These are phyloP conservation scores for Creontiades dilutus DNA, from an alignment of 2,888 invertebrate genomes.

Conservation along the genomic window DNA sequence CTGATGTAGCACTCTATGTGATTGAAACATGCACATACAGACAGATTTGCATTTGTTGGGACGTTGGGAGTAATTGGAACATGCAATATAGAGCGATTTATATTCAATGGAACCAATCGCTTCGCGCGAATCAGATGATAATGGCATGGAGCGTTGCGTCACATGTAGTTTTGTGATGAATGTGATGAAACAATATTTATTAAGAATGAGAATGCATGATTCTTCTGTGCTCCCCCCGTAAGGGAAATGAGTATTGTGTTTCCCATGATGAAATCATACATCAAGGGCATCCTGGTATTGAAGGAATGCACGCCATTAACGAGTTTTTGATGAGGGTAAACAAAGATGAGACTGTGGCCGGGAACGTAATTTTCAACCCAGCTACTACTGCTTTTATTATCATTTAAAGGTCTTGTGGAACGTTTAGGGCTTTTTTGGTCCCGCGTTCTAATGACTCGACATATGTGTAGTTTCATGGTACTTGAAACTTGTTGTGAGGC, in stretches of 20 bases:
- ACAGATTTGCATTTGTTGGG: no score
- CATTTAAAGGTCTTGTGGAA: slow-evolving; percentile 32
- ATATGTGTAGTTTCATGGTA: not conserved
- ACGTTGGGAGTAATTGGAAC: no score
- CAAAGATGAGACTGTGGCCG: slow-evolving; percentile 31
- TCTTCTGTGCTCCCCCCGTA: no score
- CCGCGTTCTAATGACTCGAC: not conserved
- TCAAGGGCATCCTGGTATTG: not conserved
- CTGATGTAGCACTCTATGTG: no score
- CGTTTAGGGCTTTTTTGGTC: not conserved
- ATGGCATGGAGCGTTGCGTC: no score
- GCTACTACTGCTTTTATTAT: slow-evolving; percentile 43
- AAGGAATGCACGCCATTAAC: slow-evolving; percentile 38
- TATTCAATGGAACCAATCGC: no score
- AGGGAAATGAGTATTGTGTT: not conserved
- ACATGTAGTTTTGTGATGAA: no score
- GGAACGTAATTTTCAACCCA: not conserved
- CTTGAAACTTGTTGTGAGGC: not conserved
- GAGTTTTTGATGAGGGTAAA: slow-evolving; percentile 52
- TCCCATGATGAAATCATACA: slow-evolving; percentile 20
- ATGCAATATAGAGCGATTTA: no score
- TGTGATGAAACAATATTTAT: no score
- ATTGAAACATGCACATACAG: no score
- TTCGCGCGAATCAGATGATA: no score
- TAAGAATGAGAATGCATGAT: no score